Percentiles rank a stretch among this genome's conserved stretches.
Conservation (phyloP, 2,797 vertebrate genomes). For the Hippoglossus hippoglossus region DNA sequence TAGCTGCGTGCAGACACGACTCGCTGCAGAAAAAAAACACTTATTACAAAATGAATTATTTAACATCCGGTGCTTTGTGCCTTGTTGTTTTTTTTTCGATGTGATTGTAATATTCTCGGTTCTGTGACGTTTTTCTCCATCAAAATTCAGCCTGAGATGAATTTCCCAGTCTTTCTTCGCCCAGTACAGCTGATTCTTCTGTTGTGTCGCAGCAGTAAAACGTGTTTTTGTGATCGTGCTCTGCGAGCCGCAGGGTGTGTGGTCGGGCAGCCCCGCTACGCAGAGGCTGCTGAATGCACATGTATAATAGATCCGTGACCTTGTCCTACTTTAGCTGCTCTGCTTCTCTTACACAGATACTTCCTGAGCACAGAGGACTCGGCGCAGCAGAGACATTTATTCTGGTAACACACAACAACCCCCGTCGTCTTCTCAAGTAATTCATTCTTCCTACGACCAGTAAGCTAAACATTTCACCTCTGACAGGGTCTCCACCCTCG, state of each 20-base stretch:
- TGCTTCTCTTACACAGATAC: conserved; percentile 83
- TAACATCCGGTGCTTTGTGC: no score
- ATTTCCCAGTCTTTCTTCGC: neutral
- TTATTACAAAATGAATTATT: neutral
- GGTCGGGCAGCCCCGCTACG: neutral
- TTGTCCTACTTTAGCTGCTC: conserved; percentile 51
- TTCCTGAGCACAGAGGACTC: conserved; percentile 94
- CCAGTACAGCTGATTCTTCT: neutral
- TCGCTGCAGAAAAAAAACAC: neutral
- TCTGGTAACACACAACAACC: conserved; percentile 84
- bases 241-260: neutral
- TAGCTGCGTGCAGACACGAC: no score
- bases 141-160: neutral
- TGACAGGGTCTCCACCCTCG: conserved; percentile 89
- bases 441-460: neutral
- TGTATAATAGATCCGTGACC: conserved; percentile 42
- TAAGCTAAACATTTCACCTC: neutral
- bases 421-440: no score
- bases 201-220: no score
- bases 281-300: neutral
- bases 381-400: conserved; percentile 89
- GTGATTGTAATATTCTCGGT: no score
- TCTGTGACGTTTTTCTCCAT: neutral
- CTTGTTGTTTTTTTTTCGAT: no score
- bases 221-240: neutral